Evolutionary conservation across 2,888 invertebrate genomes (phyloP).

Genomic region (Sesia bembeciformis): DNA sequence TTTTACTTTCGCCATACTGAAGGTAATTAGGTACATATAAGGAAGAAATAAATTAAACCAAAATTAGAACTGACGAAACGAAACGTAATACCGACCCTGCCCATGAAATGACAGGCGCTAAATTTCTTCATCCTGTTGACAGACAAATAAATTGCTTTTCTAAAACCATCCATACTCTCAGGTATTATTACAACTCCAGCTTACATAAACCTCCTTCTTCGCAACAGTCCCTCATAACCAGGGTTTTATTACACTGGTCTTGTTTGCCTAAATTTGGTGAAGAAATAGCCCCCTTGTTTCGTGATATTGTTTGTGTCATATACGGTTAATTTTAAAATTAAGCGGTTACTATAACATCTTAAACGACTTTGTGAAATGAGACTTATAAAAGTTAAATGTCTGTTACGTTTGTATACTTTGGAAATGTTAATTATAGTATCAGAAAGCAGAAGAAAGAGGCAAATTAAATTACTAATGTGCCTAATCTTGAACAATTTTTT

Average conservation of each 20-base stretch:
- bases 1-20: too few species aligned
- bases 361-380: too few species aligned
- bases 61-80: constrained; percentile 28
- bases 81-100: not conserved
- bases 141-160: constrained; percentile 60
- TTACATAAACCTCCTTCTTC: not conserved
- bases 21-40: too few species aligned
- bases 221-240: too few species aligned
- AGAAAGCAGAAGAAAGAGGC: too few species aligned
- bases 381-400: too few species aligned
- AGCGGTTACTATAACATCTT: too few species aligned
- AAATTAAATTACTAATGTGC: too few species aligned
- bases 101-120: not conserved
- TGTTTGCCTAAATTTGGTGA: constrained; percentile 21
- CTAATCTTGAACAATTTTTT: too few species aligned
- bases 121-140: constrained; percentile 45
- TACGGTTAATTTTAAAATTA: too few species aligned
- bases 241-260: not conserved
- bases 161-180: constrained; percentile 25
- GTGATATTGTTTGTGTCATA: constrained; percentile 21
- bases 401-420: too few species aligned
- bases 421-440: too few species aligned
- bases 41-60: not conserved
- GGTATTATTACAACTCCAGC: not conserved
- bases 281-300: constrained; percentile 28